These are phyloP conservation scores for Torymus auratus DNA, from an alignment of 2,888 invertebrate genomes.

Conservation along the genomic window DNA sequence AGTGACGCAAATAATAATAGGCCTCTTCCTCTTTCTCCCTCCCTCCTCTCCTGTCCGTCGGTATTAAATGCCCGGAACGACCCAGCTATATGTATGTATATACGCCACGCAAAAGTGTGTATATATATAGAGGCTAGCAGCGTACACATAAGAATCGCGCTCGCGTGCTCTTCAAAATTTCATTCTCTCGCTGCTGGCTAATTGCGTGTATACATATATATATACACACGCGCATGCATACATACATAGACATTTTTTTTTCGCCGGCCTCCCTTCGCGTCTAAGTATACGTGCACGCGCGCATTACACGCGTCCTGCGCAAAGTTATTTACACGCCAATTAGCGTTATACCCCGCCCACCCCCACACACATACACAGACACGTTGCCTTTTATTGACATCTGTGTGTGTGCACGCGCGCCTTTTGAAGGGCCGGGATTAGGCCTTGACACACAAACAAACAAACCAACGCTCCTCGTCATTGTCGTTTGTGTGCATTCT, in stretches of 20 bases:
- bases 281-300: background rate
- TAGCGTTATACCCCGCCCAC: background rate
- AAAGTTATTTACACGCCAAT: background rate
- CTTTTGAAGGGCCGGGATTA: background rate
- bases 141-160: too few species aligned
- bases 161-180: too few species aligned
- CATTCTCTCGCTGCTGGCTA: too few species aligned
- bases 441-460: too few species aligned
- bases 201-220: too few species aligned
- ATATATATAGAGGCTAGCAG: too few species aligned
- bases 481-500: too few species aligned
- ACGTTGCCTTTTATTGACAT: too few species aligned
- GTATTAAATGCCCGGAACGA: background rate
- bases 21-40: slow-evolving; percentile 8
- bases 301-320: background rate
- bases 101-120: background rate
- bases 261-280: too few species aligned
- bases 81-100: background rate
- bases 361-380: background rate
- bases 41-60: background rate
- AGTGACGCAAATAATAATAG: slow-evolving; percentile 37
- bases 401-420: background rate
- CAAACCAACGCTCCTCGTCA: too few species aligned
- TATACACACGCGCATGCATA: too few species aligned
- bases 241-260: too few species aligned